Conservation (phyloP, 2,797 vertebrate species). For the Lithobates sylvaticus region DNA sequence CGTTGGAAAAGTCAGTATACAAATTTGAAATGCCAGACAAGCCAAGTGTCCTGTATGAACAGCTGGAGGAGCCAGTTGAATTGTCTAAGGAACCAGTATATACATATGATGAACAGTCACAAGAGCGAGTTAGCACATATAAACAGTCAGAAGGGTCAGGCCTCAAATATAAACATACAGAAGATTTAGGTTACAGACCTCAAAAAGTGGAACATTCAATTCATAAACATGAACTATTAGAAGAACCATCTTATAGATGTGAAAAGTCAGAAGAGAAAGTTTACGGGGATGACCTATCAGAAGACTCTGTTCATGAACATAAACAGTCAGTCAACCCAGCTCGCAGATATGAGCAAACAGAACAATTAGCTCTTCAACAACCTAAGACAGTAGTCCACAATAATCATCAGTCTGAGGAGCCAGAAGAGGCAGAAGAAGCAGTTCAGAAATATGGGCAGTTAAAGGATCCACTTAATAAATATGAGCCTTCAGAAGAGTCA, state of each 20-base stretch:
- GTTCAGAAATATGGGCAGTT: background rate
- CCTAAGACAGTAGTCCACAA: background rate
- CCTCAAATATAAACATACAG: background rate
- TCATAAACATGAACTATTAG: background rate
- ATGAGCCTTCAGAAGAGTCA: background rate
- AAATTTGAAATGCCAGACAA: no score
- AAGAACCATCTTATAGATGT: background rate
- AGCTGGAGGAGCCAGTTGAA: background rate
- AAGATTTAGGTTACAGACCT: background rate
- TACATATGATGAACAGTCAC: background rate
- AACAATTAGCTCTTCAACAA: background rate
- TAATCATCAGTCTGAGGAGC: background rate
- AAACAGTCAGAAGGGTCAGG: background rate
- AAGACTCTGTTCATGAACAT: background rate
- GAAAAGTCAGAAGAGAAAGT: background rate
- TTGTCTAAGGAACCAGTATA: background rate
- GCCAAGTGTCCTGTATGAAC: background rate
- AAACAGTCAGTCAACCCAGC: background rate
- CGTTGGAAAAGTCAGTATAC: background rate
- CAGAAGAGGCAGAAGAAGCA: background rate
- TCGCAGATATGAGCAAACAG: background rate
- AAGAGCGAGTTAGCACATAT: no score
- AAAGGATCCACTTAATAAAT: background rate
- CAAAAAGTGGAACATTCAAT: background rate
- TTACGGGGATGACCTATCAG: no score